Conservation (phyloP, 2,888 invertebrate genomes). For the Orchesellides sinensis region DNA sequence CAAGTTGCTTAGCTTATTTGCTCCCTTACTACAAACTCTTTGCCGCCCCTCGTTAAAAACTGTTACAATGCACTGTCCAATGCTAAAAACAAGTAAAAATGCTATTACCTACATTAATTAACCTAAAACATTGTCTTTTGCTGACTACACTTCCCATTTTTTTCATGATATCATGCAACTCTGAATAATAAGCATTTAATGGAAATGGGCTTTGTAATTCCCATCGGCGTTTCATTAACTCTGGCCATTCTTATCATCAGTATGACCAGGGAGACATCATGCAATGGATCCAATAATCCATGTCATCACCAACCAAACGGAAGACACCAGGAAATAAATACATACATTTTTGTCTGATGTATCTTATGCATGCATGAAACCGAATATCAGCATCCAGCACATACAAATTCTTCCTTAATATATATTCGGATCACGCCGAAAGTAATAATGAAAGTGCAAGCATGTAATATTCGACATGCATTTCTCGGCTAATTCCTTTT, state of each 20-base stretch:
- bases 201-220: conserved; percentile 34
- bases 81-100: too few relatives aligned
- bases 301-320: conserved; percentile 7
- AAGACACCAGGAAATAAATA: conserved; percentile 53
- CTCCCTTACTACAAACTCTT: too few relatives aligned
- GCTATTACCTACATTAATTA: too few relatives aligned
- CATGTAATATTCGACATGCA: conserved; percentile 13
- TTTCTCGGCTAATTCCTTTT: conserved; percentile 43
- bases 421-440: not conserved
- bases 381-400: not conserved
- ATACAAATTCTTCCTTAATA: not conserved
- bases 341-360: conserved; percentile 14
- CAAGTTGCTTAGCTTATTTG: too few relatives aligned
- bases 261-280: not conserved
- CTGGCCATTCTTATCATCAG: not conserved
- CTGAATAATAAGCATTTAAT: conserved; percentile 18
- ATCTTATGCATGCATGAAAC: not conserved
- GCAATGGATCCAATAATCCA: not conserved
- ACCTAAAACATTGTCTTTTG: too few relatives aligned
- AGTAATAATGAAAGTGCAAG: too few relatives aligned
- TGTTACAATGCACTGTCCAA: too few relatives aligned
- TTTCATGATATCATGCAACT: too few relatives aligned
- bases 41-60: too few relatives aligned
- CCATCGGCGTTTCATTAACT: conserved; percentile 12
- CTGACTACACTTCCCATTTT: not conserved